Percentiles rank a stretch among this genome's conserved stretches.
Conservation (phyloP, 2,113 vertebrate genomes). For the Hippocampus guttulatus region DNA sequence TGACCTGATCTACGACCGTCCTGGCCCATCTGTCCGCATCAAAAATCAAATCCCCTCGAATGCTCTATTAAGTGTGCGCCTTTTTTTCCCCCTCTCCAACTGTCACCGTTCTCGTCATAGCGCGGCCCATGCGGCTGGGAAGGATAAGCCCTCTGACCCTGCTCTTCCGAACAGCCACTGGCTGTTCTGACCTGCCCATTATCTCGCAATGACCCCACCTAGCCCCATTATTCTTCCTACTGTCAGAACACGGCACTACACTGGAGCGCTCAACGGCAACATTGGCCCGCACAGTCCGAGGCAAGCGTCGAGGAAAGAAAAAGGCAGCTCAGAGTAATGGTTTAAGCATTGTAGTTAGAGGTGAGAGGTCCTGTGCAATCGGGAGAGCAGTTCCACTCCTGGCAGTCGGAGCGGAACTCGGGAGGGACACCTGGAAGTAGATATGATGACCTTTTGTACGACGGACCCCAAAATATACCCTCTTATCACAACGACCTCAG, state of each 20-base stretch:
- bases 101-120: slow-evolving; percentile 27
- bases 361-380: slow-evolving; percentile 62
- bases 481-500: slow-evolving; percentile 75
- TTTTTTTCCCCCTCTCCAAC: not conserved
- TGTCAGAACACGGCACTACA: slow-evolving; percentile 39
- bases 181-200: slow-evolving; percentile 55
- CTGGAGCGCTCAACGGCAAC: slow-evolving; percentile 26
- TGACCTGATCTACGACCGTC: not conserved
- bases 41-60: slow-evolving; percentile 9
- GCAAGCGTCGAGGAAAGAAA: slow-evolving; percentile 20
- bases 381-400: slow-evolving; percentile 60
- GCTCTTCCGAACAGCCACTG: slow-evolving; percentile 52
- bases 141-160: slow-evolving; percentile 55
- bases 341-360: slow-evolving; percentile 53
- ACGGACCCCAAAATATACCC: slow-evolving; percentile 69
- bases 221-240: slow-evolving; percentile 50
- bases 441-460: slow-evolving; percentile 69
- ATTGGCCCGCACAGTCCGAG: slow-evolving; percentile 29
- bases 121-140: slow-evolving; percentile 34
- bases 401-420: slow-evolving; percentile 62
- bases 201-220: slow-evolving; percentile 50
- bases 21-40: not conserved
- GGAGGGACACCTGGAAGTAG: slow-evolving; percentile 68
- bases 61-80: slow-evolving; percentile 1
- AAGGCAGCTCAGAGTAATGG: slow-evolving; percentile 47